Percentiles rank a stretch among this genome's conserved stretches.
phyloP scores from a whole-genome alignment of 2,113 vertebrate species.

The Leptobrachium leishanense region DNA sequence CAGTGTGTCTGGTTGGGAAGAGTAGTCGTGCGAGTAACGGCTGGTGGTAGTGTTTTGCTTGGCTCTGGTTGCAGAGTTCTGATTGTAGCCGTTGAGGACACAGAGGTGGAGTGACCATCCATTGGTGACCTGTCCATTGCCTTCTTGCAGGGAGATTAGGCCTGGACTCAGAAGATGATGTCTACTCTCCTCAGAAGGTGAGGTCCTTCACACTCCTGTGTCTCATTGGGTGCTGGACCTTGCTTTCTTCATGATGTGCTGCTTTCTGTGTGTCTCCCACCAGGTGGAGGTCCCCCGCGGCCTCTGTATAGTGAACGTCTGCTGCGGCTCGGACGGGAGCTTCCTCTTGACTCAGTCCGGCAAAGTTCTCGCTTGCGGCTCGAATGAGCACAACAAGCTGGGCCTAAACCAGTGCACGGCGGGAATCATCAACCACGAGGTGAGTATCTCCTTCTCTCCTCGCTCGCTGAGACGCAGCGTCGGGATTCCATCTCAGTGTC shows the following conservation, averaged over 20 bases:
- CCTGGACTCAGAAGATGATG: conserved; percentile 94
- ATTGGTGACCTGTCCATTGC: conserved; percentile 29
- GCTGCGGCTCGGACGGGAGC: conserved; percentile 89
- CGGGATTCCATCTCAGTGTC: background rate
- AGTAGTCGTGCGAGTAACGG: too few relatives aligned
- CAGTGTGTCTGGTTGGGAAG: too few relatives aligned
- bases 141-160: conserved; percentile 83
- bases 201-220: background rate
- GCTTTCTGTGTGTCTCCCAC: background rate
- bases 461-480: background rate
- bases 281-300: conserved; percentile 90
- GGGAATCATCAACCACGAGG: conserved; percentile 91
- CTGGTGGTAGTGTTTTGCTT: too few relatives aligned
- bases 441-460: conserved; percentile 53
- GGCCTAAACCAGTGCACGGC: conserved; percentile 91
- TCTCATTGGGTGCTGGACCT: background rate
- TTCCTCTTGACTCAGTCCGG: conserved; percentile 92
- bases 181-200: conserved; percentile 89
- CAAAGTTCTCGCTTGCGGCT: conserved; percentile 94
- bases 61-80: too few relatives aligned
- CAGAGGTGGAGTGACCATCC: background rate
- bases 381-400: conserved; percentile 95
- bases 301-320: conserved; percentile 83
- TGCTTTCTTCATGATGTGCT: background rate
- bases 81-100: background rate